Evolutionary conservation across 2,888 invertebrate species (phyloP), one percentile per base, ranked within the genome.

Genomic region (Julus scandinavius): DNA sequence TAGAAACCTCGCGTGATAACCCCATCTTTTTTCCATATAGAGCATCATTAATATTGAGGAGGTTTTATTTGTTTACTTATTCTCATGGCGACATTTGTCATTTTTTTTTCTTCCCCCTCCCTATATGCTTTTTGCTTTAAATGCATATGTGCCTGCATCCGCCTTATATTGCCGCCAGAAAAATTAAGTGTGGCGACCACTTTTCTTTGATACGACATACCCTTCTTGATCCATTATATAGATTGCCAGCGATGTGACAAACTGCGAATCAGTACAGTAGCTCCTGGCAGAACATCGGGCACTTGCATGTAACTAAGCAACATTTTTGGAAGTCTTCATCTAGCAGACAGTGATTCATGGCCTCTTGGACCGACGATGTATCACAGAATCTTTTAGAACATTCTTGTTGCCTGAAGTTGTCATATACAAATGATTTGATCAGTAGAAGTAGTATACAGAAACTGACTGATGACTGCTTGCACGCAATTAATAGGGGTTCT

Each of bases 231-330:
- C 63, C 63, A n/a, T 63, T 63, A 54, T 54, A 63, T 63, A 63
- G 63, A 63, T 63, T 63, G 63, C n/a, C 63, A 63, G 63, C 63
- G 63, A 63, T 63, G 63, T 63, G 63, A 63, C 63, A 63, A 63
- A 63, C 63, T 7, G n/a, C 20, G 63, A 63, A 63, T 20, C n/a
- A 63, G 7, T 63, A 20, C 63, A 63, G n/a, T 20, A n/a, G 20
- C 63, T 63, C 54, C 17, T 54, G 45, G 45, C 45, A 45, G 45
- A 7, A 45, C 45, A 45, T 45, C 29, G 29, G 45, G 45, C 1
- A 45, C 6, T 29, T 29, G 29, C 29, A 45, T 45, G 45, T 45
- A 45, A 45, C 45, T 45, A 45, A 45, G 45, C 45, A 45, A 7
- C 0, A 29, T 29, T 29, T 54, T 54, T 54, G 9, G 15, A 54